These are phyloP conservation scores for Empis livida DNA, from an alignment of 2,888 invertebrate genomes.

Conservation along the genomic window DNA sequence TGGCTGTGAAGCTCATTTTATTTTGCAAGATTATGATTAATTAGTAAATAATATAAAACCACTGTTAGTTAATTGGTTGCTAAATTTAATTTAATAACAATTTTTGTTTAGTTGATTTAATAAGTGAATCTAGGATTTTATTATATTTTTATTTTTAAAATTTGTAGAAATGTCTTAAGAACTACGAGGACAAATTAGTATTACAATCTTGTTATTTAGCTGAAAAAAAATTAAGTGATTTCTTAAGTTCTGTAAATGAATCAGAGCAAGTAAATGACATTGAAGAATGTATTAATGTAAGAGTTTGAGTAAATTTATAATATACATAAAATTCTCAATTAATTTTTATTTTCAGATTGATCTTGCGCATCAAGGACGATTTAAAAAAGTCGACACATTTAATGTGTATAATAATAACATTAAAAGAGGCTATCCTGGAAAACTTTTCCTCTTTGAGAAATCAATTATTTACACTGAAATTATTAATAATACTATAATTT, in stretches of 20 bases:
- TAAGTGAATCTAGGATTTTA: too few species aligned
- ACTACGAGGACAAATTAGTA: conserved; percentile 29
- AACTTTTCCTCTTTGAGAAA: conserved; percentile 34
- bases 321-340: not conserved
- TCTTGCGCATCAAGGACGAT: conserved; percentile 32
- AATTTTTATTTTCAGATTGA: conserved; percentile 24
- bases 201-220: conserved; percentile 33
- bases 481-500: conserved; percentile 27
- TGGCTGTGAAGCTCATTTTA: too few species aligned
- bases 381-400: conserved; percentile 33
- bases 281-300: conserved; percentile 28
- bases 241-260: conserved; percentile 31
- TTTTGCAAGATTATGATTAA: not conserved
- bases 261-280: conserved; percentile 32
- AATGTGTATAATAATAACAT: conserved; percentile 25
- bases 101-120: too few species aligned
- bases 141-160: too few species aligned
- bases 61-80: too few species aligned
- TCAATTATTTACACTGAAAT: conserved; percentile 35
- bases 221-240: conserved; percentile 29
- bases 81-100: too few species aligned
- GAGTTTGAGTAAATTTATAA: not conserved
- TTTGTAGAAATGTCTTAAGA: conserved; percentile 27
- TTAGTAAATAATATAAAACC: too few species aligned
- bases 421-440: conserved; percentile 27